Percentiles rank a stretch among this genome's conserved stretches.
Evolutionary conservation across 2,113 vertebrate genomes (phyloP).

Genomic region (Xenopus borealis): DNA sequence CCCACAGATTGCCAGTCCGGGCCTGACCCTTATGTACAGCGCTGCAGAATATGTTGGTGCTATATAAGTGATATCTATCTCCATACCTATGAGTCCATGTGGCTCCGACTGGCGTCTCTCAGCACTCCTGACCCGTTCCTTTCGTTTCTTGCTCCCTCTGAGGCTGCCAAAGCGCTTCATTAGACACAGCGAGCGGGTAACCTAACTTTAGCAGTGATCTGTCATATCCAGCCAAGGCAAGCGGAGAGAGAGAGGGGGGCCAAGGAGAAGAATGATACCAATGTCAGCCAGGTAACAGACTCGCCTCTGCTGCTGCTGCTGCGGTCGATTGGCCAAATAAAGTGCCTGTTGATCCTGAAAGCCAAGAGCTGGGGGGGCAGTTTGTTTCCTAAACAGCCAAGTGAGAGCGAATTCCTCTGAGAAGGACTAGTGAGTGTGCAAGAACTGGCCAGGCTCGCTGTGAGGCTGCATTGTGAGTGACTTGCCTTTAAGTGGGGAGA

Average conservation of each 20-base stretch:
- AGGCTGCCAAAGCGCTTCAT: slow-evolving; percentile 96
- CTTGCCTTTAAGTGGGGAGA: slow-evolving; percentile 52
- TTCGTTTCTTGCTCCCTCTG: slow-evolving; percentile 82
- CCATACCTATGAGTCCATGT: slow-evolving; percentile 67
- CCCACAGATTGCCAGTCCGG: too few relatives aligned
- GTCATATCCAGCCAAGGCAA: slow-evolving; percentile 49
- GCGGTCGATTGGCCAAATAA: not conserved
- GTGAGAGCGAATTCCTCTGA: not conserved
- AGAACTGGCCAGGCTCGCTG: not conserved
- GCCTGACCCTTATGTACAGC: too few relatives aligned
- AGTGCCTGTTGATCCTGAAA: not conserved
- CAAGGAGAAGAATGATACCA: not conserved
- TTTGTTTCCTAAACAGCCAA: too few relatives aligned
- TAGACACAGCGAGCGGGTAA: slow-evolving; percentile 57
- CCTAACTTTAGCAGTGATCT: slow-evolving; percentile 37
- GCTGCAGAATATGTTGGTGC: too few relatives aligned
- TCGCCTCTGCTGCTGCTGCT: not conserved
- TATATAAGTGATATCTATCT: too few relatives aligned
- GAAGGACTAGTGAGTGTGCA: not conserved
- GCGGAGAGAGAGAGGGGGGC: not conserved
- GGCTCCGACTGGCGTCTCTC: slow-evolving; percentile 79
- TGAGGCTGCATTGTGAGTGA: slow-evolving; percentile 4
- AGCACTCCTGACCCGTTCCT: slow-evolving; percentile 62
- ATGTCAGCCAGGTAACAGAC: not conserved
- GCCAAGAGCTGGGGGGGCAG: too few relatives aligned